Evolutionary conservation across 2,797 vertebrate genomes (phyloP).

Genomic region (Tarsius wallacei): DNA sequence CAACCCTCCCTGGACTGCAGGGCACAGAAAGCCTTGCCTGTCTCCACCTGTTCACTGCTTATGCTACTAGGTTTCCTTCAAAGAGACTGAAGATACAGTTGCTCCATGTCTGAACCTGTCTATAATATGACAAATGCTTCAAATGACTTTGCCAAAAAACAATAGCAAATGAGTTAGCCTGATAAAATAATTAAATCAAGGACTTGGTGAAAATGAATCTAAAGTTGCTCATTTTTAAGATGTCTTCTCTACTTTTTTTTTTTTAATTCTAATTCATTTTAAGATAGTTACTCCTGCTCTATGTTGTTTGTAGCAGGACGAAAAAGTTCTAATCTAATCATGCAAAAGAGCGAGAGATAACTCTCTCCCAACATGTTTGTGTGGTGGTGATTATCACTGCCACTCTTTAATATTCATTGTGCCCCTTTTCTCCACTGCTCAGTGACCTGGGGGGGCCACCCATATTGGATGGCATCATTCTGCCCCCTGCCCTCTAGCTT

Average conservation of each 20-base stretch:
- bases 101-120: background rate
- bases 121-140: background rate
- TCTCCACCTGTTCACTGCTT: background rate
- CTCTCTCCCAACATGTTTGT: too few relatives aligned
- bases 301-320: background rate
- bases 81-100: background rate
- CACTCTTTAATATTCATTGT: background rate
- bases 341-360: too few relatives aligned
- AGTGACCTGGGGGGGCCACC: background rate
- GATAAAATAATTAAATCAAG: conserved; percentile 14
- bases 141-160: background rate
- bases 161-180: background rate
- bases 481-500: background rate
- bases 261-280: background rate
- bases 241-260: background rate
- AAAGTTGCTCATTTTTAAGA: conserved; percentile 3
- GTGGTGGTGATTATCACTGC: background rate
- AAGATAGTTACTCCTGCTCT: background rate
- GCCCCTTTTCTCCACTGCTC: background rate
- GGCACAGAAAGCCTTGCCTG: background rate
- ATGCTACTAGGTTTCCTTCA: background rate
- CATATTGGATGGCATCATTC: background rate
- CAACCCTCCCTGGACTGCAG: background rate
- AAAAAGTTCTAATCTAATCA: background rate
- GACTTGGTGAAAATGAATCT: background rate